Conservation (phyloP, 2,797 vertebrate species). For the Novumbra hubbsi region DNA sequence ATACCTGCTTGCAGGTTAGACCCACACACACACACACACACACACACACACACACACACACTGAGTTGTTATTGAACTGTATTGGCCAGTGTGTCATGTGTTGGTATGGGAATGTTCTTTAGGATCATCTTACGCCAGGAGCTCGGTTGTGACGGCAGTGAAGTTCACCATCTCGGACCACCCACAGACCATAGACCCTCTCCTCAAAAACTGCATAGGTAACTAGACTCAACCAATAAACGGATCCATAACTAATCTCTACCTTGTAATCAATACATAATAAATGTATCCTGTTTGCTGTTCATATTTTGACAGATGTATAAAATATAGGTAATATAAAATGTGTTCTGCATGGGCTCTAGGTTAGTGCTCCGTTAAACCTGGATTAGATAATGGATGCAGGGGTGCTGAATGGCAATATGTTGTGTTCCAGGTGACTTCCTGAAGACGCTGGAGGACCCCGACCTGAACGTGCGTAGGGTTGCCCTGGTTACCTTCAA, state of each 20-base stretch:
- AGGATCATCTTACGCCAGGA: constrained; percentile 96
- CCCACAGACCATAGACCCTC: constrained; percentile 93
- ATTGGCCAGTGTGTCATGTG: not conserved
- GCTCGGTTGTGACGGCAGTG: constrained; percentile 96
- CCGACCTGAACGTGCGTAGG: constrained; percentile 88
- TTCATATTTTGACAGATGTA: too few species aligned
- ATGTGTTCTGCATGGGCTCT: not conserved
- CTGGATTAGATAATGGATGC: not conserved
- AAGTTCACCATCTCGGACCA: constrained; percentile 99
- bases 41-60: too few species aligned
- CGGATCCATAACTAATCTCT: not conserved
- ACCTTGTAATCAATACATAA: not conserved
- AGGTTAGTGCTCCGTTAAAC: not conserved
- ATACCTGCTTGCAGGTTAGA: constrained; percentile 90
- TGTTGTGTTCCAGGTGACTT: constrained; percentile 80
- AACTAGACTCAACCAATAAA: constrained; percentile 33
- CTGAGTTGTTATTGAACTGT: too few species aligned
- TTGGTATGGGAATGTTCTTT: not conserved
- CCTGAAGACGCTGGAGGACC: constrained; percentile 88
- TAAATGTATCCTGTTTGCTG: too few species aligned
- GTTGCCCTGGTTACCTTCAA: constrained; percentile 90
- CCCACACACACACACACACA: too few species aligned
- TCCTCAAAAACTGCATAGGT: constrained; percentile 99
- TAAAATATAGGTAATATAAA: not conserved
- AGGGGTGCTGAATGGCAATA: not conserved